Evolutionary conservation across 2,797 vertebrate genomes (phyloP).

Genomic region (Alauda arvensis): DNA sequence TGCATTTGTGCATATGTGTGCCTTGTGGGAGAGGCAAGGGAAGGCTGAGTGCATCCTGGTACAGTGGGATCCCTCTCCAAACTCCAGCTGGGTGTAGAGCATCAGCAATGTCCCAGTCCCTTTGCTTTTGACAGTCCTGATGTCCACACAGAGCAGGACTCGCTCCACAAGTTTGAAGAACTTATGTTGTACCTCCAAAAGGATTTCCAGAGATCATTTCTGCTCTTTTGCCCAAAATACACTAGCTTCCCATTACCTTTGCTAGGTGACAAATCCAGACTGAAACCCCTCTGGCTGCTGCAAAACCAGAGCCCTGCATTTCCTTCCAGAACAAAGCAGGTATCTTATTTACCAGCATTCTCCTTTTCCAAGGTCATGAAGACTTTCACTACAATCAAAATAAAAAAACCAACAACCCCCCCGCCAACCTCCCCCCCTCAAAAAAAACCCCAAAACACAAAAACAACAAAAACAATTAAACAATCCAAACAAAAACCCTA

Average conservation of each 20-base stretch:
- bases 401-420: neutral
- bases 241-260: neutral
- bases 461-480: neutral
- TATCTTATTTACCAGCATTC: neutral
- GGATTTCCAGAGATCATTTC: neutral
- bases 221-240: neutral
- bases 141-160: neutral
- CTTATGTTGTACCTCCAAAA: neutral
- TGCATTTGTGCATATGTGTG: neutral
- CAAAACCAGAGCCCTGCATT: neutral
- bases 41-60: neutral
- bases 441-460: neutral
- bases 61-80: neutral
- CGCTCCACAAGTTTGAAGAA: neutral
- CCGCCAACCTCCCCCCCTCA: accelerated
- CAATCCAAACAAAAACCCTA: neutral
- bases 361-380: neutral
- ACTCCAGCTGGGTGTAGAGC: neutral
- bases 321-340: neutral
- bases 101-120: neutral
- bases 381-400: neutral
- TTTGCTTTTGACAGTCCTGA: neutral
- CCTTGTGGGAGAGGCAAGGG: conserved; percentile 4
- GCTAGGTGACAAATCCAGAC: neutral
- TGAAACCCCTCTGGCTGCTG: neutral